These are phyloP conservation scores for Acarapis woodi DNA, from an alignment of 1,140 invertebrate genomes.

Conservation along the genomic window DNA sequence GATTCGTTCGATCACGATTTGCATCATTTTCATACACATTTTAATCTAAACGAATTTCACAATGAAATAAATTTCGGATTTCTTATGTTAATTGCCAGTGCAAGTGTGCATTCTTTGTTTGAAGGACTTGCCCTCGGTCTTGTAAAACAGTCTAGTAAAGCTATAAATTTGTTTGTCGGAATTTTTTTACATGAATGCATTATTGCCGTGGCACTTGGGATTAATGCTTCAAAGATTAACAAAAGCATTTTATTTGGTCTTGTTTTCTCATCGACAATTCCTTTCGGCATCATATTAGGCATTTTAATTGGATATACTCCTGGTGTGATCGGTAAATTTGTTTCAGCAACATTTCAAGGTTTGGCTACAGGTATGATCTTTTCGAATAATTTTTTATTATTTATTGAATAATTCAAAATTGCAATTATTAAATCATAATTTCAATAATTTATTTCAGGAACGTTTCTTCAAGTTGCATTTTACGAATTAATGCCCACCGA, in stretches of 20 bases:
- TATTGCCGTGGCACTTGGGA: conserved; percentile 19
- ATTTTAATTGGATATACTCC: conserved; percentile 14
- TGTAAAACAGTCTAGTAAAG: conserved; percentile 14
- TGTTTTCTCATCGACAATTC: conserved; percentile 16
- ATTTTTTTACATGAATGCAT: conserved; percentile 19
- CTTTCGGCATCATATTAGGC: conserved; percentile 19
- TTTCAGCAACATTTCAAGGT: conserved; percentile 18
- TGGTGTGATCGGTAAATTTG: conserved; percentile 11
- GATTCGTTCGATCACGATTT: conserved; percentile 7
- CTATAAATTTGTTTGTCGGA: conserved; percentile 18
- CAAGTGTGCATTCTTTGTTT: conserved; percentile 20
- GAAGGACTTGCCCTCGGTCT: conserved; percentile 21
- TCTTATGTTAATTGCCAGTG: conserved; percentile 17
- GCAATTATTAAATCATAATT: too few relatives aligned
- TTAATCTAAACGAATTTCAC: not conserved
- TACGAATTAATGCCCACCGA: conserved; percentile 18
- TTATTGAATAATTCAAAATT: too few relatives aligned
- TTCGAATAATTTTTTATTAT: too few relatives aligned
- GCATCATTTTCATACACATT: conserved; percentile 13
- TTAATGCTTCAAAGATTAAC: conserved; percentile 16
- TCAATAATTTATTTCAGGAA: too few relatives aligned
- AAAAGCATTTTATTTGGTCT: conserved; percentile 15
- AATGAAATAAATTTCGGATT: conserved; percentile 13
- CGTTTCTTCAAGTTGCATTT: conserved; percentile 20
- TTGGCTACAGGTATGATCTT: conserved; percentile 19